Conservation (phyloP, 2,113 vertebrate genomes). For the Paramisgurnus dabryanus region DNA sequence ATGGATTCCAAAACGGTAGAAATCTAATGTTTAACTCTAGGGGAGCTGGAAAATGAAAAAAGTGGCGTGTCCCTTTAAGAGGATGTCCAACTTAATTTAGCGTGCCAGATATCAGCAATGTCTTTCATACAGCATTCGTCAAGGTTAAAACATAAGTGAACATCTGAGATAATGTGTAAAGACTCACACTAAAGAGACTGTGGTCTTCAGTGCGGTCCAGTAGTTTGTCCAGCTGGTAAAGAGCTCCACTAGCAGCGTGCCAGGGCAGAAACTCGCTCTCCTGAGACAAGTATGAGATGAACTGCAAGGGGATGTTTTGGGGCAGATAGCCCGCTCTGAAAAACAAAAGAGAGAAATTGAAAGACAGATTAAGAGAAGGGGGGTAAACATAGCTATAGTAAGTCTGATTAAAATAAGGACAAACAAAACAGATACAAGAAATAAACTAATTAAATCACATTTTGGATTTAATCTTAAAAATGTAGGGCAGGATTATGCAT, state of each 20-base stretch:
- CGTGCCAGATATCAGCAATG: too few species aligned
- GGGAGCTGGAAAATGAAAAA: too few species aligned
- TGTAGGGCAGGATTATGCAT: not conserved
- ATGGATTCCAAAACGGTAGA: too few species aligned
- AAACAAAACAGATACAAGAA: too few species aligned
- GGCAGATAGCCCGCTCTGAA: constrained; percentile 94
- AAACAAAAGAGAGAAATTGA: too few species aligned
- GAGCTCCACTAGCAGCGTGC: constrained; percentile 91
- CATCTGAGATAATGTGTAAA: not conserved
- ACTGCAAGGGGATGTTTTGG: constrained; percentile 91
- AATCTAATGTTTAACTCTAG: too few species aligned
- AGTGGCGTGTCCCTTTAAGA: too few species aligned
- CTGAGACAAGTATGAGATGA: constrained; percentile 90
- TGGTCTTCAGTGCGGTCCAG: constrained; percentile 94
- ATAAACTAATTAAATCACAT: too few species aligned
- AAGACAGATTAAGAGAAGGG: too few species aligned
- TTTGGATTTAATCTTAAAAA: too few species aligned
- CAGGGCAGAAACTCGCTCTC: constrained; percentile 97
- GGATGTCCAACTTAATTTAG: too few species aligned
- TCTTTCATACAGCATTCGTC: not conserved
- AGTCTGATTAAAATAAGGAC: not conserved
- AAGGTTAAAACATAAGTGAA: not conserved
- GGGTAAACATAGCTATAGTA: constrained; percentile 1
- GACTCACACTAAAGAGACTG: constrained; percentile 84
- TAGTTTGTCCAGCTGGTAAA: constrained; percentile 96